Evolutionary conservation across 2,113 vertebrate genomes (phyloP).

Genomic region (Oncorhynchus tshawytscha): DNA sequence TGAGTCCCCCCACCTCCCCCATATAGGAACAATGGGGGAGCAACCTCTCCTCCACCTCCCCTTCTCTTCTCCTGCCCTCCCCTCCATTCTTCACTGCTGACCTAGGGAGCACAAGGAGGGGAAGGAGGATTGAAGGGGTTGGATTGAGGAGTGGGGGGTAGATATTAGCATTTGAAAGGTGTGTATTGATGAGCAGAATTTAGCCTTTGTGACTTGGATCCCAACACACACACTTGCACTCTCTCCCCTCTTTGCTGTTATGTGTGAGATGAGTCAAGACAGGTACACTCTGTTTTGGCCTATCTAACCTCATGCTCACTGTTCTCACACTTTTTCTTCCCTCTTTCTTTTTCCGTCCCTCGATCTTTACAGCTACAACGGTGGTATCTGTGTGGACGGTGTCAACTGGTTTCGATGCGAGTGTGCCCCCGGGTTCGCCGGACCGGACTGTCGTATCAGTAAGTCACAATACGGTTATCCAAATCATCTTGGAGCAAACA

Average conservation of each 20-base stretch:
- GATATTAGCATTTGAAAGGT: constrained; percentile 74
- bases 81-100: constrained; percentile 66
- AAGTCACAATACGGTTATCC: constrained; percentile 61
- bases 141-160: constrained; percentile 55
- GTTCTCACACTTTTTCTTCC: constrained; percentile 17
- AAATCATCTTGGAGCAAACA: neutral
- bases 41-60: neutral
- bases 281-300: neutral
- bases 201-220: constrained; percentile 46
- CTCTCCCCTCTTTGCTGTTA: neutral
- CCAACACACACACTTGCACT: constrained; percentile 11
- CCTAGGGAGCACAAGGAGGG: constrained; percentile 51
- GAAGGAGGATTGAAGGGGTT: constrained; percentile 50
- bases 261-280: neutral
- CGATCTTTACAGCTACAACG: constrained; percentile 83
- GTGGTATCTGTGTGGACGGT: constrained; percentile 92
- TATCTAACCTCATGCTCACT: constrained; percentile 2
- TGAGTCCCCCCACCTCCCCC: constrained; percentile 53
- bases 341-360: constrained; percentile 2
- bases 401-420: constrained; percentile 98
- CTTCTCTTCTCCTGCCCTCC: constrained; percentile 20
- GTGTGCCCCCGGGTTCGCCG: constrained; percentile 90
- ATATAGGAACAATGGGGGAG: constrained; percentile 26
- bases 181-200: constrained; percentile 70
- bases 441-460: constrained; percentile 97